phyloP scores from a whole-genome alignment of 2,113 vertebrate species.

The Hyla sarda region DNA sequence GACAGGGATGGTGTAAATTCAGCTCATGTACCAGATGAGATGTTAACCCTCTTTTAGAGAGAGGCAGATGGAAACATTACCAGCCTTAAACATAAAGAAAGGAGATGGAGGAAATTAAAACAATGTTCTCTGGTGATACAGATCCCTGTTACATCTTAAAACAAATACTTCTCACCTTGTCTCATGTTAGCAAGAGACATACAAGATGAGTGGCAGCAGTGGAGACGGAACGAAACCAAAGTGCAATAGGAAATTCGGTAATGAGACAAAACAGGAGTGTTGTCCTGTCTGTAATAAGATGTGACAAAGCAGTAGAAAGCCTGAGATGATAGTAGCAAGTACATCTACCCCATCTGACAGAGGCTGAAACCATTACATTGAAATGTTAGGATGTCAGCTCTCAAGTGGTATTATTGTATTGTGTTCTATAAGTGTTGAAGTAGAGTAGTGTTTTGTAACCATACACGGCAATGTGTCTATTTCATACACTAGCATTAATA shows the following conservation, averaged over 20 bases:
- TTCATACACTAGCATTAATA: background rate
- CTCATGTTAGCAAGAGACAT: conserved; percentile 13
- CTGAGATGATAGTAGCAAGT: no score
- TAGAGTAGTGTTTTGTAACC: background rate
- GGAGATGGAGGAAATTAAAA: background rate
- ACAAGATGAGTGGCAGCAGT: conserved; percentile 16
- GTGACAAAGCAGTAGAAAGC: conserved; percentile 14
- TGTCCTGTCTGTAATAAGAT: conserved; percentile 24
- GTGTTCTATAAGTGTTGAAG: background rate
- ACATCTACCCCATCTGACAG: conserved; percentile 17
- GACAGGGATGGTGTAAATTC: background rate
- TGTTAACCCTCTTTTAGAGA: background rate
- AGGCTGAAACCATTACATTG: background rate
- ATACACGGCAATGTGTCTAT: background rate
- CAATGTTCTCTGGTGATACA: background rate
- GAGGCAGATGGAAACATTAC: background rate
- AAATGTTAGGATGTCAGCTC: background rate
- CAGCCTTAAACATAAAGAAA: background rate
- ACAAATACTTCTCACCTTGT: conserved; percentile 9
- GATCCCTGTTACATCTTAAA: background rate
- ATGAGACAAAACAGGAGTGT: conserved; percentile 35
- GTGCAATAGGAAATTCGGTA: background rate
- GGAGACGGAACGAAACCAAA: background rate
- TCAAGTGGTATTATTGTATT: background rate
- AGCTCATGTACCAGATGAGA: background rate